Percentiles rank a stretch among this genome's conserved stretches.
phyloP scores from a whole-genome alignment of 2,113 vertebrate genomes.

The Engystomops pustulosus region DNA sequence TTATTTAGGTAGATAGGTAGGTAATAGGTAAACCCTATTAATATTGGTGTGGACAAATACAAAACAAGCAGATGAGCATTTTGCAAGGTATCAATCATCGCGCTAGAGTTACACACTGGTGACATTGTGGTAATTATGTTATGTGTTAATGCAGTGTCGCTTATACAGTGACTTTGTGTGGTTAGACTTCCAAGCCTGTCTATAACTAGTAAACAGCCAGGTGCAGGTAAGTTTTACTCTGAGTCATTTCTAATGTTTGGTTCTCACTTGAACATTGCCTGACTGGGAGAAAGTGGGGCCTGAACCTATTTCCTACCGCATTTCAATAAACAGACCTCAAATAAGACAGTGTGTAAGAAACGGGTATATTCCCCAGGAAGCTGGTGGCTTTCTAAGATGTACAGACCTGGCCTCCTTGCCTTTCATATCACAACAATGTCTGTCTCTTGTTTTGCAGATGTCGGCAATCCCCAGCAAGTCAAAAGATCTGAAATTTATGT shows the following conservation, averaged over 20 bases:
- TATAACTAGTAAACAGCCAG: conserved; percentile 39
- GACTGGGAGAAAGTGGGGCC: conserved; percentile 34
- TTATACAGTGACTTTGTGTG: background rate
- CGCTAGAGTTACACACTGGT: no score
- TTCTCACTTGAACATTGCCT: conserved; percentile 62
- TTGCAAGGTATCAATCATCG: no score
- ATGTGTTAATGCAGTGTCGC: no score
- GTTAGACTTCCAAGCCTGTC: background rate
- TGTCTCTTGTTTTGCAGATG: conserved; percentile 72
- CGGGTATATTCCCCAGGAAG: conserved; percentile 69
- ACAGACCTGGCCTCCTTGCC: conserved; percentile 62
- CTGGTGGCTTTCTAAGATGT: conserved; percentile 66
- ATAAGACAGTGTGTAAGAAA: conserved; percentile 65
- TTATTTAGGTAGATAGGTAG: no score
- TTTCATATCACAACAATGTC: conserved; percentile 62
- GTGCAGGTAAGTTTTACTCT: conserved; percentile 37
- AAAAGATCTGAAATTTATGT: conserved; percentile 77
- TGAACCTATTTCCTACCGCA: conserved; percentile 68
- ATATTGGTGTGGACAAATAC: no score
- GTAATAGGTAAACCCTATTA: no score
- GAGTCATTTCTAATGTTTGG: conserved; percentile 56
- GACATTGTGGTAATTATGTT: no score
- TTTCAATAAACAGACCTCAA: conserved; percentile 64
- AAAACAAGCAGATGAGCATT: no score
- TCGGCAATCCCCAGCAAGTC: conserved; percentile 77